Evolutionary conservation across 2,797 vertebrate genomes (phyloP).

Genomic region (Gymnoscopelus microlampas): DNA sequence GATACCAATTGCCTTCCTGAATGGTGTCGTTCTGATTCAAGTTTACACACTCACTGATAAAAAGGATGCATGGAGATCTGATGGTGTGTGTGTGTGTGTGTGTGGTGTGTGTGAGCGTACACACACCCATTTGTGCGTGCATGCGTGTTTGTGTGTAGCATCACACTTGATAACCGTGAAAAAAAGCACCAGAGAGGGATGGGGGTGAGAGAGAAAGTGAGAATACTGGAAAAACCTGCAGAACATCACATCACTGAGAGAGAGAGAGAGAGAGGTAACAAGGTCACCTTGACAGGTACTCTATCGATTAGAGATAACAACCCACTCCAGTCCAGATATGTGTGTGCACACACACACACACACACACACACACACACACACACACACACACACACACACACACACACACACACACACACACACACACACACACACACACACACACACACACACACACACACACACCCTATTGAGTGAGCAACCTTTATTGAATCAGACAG

Average conservation of each 20-base stretch:
- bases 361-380: slow-evolving; percentile 11
- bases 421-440: slow-evolving; percentile 4
- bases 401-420: slow-evolving; percentile 1
- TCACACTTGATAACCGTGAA: neutral
- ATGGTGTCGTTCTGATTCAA: slow-evolving; percentile 40
- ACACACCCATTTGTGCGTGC: slow-evolving; percentile 1
- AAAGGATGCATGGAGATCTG: slow-evolving; percentile 28
- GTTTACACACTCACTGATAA: slow-evolving; percentile 35
- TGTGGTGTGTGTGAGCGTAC: slow-evolving; percentile 22
- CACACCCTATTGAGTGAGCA: slow-evolving; percentile 86
- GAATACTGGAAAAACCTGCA: neutral
- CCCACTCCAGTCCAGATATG: slow-evolving; percentile 1
- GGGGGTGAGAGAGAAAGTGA: neutral
- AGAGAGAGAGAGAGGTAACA: slow-evolving; percentile 54
- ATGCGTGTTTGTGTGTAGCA: slow-evolving; percentile 17
- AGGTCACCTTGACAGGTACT: slow-evolving; percentile 88
- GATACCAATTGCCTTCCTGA: slow-evolving; percentile 55
- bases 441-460: neutral
- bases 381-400: slow-evolving; percentile 67
- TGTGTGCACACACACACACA: neutral
- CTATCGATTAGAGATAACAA: slow-evolving; percentile 86
- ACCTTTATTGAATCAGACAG: slow-evolving; percentile 89
- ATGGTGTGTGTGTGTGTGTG: slow-evolving; percentile 16
- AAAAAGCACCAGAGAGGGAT: neutral
- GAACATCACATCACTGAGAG: slow-evolving; percentile 3